These are phyloP conservation scores for Chrysina gloriosa DNA, from an alignment of 2,888 invertebrate species.

Conservation along the genomic window DNA sequence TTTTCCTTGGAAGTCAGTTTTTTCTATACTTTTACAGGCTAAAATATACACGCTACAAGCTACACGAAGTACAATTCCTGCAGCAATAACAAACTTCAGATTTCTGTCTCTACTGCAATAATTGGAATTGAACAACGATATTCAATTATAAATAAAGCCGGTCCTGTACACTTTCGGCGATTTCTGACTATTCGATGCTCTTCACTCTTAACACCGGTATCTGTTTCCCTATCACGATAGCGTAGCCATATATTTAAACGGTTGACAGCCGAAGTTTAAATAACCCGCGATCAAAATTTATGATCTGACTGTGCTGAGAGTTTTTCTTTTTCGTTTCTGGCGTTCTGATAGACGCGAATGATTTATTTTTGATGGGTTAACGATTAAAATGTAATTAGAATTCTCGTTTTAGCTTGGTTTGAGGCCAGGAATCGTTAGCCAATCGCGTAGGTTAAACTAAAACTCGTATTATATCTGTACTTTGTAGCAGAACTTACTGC, in stretches of 20 bases:
- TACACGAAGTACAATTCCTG: no score
- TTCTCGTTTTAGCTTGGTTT: neutral
- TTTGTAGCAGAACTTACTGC: no score
- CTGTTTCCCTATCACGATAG: conserved; percentile 9
- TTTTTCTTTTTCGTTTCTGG: conserved; percentile 5
- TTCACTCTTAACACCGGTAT: neutral
- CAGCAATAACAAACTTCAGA: no score
- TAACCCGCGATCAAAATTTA: conserved; percentile 17
- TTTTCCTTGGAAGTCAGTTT: no score
- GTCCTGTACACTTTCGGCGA: neutral
- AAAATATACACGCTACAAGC: no score
- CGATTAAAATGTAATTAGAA: neutral
- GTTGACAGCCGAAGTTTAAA: conserved; percentile 18
- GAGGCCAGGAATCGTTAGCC: no score
- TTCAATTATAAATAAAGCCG: neutral
- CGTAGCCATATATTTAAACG: conserved; percentile 10
- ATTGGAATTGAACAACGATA: neutral
- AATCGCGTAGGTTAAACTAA: no score
- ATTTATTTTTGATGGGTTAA: neutral
- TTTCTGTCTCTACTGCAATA: no score
- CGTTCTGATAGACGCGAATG: neutral
- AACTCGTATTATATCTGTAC: no score
- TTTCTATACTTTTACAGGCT: no score
- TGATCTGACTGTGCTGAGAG: neutral
- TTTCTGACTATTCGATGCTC: neutral